Percentiles rank a stretch among this genome's conserved stretches.
Conservation (phyloP, 2,888 invertebrate genomes). For the Oligia strigilis region DNA sequence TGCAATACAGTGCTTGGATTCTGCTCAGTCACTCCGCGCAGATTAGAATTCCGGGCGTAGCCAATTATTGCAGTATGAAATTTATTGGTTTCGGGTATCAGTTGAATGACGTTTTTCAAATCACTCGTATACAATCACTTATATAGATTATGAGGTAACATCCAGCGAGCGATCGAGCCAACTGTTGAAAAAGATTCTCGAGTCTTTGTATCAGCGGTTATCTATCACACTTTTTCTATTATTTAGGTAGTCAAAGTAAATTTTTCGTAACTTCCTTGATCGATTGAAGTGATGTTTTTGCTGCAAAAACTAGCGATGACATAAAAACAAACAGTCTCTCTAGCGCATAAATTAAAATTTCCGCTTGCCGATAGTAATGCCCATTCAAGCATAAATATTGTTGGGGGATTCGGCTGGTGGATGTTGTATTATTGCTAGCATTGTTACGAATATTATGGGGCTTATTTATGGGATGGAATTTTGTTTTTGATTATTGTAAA, state of each 20-base stretch:
- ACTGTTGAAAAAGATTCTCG: conserved; percentile 50
- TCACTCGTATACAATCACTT: conserved; percentile 65
- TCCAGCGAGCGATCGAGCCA: conserved; percentile 20
- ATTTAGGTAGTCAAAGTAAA: conserved; percentile 68
- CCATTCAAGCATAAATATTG: conserved; percentile 87
- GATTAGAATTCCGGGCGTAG: conserved; percentile 85
- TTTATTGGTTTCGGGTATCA: conserved; percentile 83
- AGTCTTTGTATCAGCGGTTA: conserved; percentile 68
- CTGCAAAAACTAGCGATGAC: conserved; percentile 81
- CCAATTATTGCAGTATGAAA: conserved; percentile 84
- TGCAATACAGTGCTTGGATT: conserved; percentile 80
- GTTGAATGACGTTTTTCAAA: conserved; percentile 74
- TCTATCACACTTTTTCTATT: conserved; percentile 71
- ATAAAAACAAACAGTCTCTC: conserved; percentile 89
- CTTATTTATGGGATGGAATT: conserved; percentile 49
- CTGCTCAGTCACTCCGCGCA: conserved; percentile 84
- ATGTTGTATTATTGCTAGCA: conserved; percentile 74
- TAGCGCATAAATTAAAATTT: conserved; percentile 90
- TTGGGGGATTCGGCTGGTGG: conserved; percentile 79
- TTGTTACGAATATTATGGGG: conserved; percentile 57
- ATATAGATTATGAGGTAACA: conserved; percentile 52
- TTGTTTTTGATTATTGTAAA: conserved; percentile 1
- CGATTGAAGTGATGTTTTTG: conserved; percentile 80
- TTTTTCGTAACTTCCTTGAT: conserved; percentile 84
- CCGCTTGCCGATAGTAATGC: conserved; percentile 84